Percentiles rank a stretch among this genome's conserved stretches.
These are phyloP conservation scores for Panzeria rudis DNA, from an alignment of 2,888 invertebrate genomes.

Conservation along the genomic window DNA sequence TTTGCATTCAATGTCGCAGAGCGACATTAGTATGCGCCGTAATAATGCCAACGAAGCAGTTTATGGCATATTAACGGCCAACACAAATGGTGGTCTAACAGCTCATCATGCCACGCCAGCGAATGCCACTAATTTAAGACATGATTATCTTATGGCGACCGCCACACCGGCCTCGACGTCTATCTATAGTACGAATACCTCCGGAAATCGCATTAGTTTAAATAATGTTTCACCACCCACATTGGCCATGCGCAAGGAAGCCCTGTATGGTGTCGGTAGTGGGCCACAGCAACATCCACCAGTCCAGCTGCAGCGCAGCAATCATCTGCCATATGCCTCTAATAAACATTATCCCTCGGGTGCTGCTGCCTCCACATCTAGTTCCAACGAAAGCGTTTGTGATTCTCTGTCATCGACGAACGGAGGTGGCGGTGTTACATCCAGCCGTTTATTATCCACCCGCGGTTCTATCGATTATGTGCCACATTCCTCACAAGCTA, in stretches of 20 bases:
- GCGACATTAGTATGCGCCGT: slow-evolving; percentile 80
- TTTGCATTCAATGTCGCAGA: slow-evolving; percentile 82
- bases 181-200: slow-evolving; percentile 74
- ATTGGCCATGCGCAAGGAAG: slow-evolving; percentile 80
- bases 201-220: slow-evolving; percentile 78
- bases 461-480: slow-evolving; percentile 81
- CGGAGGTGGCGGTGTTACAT: slow-evolving; percentile 79
- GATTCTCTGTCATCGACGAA: slow-evolving; percentile 87
- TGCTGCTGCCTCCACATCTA: slow-evolving; percentile 87
- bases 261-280: slow-evolving; percentile 75
- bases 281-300: slow-evolving; percentile 79
- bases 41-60: slow-evolving; percentile 72
- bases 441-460: slow-evolving; percentile 75
- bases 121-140: slow-evolving; percentile 79
- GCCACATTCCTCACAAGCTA: slow-evolving; percentile 79
- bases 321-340: slow-evolving; percentile 80
- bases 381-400: slow-evolving; percentile 93
- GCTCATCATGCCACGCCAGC: slow-evolving; percentile 82
- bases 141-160: slow-evolving; percentile 81
- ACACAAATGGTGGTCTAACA: slow-evolving; percentile 77
- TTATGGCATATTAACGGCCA: slow-evolving; percentile 72
- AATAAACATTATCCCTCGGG: slow-evolving; percentile 81
- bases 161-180: slow-evolving; percentile 79
- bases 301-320: slow-evolving; percentile 79
- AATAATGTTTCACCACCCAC: slow-evolving; percentile 81